A percentile compares a stretch with the other conserved stretches of the same genome.
phyloP scores from a whole-genome alignment of 2,797 vertebrate genomes.

The Neosalanx taihuensis region DNA sequence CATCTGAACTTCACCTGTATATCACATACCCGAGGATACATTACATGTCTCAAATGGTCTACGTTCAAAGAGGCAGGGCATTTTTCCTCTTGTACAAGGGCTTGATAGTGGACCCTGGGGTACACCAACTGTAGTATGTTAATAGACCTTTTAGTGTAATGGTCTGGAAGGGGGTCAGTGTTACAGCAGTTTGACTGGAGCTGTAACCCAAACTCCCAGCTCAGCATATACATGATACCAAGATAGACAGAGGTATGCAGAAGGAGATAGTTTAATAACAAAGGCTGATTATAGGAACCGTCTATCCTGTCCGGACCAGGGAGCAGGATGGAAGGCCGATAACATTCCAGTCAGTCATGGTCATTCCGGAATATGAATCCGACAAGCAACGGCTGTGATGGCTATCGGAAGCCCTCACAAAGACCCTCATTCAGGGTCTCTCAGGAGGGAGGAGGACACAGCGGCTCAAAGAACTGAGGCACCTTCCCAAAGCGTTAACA shows the following conservation, averaged over 20 bases:
- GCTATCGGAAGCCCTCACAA: slow-evolving; percentile 39
- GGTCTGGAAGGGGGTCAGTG: slow-evolving; percentile 15
- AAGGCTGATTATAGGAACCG: neutral
- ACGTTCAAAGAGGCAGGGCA: neutral
- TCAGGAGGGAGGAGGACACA: neutral
- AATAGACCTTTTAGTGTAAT: neutral
- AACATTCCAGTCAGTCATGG: slow-evolving; percentile 41
- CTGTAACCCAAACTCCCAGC: slow-evolving; percentile 7
- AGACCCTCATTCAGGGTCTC: slow-evolving; percentile 35
- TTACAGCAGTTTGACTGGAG: slow-evolving; percentile 14
- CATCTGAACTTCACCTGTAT: neutral
- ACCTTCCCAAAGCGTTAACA: slow-evolving; percentile 18
- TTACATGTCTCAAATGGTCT: neutral
- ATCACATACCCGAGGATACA: neutral
- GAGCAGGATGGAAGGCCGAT: slow-evolving; percentile 16
- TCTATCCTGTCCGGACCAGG: neutral
- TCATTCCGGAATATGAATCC: slow-evolving; percentile 21
- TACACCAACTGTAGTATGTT: neutral
- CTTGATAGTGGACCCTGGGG: neutral
- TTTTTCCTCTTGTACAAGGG: neutral
- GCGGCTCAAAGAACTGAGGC: neutral
- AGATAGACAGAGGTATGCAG: slow-evolving; percentile 6
- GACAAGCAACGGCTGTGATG: slow-evolving; percentile 26
- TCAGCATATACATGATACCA: slow-evolving; percentile 30
- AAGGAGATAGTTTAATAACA: slow-evolving; percentile 32